A percentile compares a stretch with the other conserved stretches of the same genome.
Conservation (phyloP, 2,113 vertebrate genomes). For the Pipa parva region DNA sequence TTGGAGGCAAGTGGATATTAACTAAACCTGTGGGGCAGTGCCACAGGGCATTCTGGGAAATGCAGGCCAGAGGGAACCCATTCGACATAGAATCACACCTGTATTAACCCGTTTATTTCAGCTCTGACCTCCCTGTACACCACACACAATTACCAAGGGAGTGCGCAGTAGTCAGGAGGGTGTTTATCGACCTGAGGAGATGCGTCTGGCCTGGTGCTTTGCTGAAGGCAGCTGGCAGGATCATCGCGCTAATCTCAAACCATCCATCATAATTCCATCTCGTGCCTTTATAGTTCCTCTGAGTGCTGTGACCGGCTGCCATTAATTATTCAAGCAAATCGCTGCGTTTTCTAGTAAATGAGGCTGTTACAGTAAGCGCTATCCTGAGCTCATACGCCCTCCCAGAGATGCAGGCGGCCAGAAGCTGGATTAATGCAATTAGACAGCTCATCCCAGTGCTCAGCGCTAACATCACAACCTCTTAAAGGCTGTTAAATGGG, state of each 20-base stretch:
- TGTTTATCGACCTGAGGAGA: not conserved
- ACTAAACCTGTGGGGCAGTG: too few relatives aligned
- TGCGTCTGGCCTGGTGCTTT: not conserved
- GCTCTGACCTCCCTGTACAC: not conserved
- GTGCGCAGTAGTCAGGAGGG: not conserved
- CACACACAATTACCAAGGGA: not conserved
- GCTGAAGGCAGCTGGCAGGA: not conserved
- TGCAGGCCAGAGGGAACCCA: too few relatives aligned
- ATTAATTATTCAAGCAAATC: conserved; percentile 54
- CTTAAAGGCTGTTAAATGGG: conserved; percentile 10
- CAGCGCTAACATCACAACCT: not conserved
- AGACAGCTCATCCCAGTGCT: conserved; percentile 7
- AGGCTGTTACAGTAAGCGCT: conserved; percentile 47
- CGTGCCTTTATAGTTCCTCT: not conserved
- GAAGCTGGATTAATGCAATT: conserved; percentile 4
- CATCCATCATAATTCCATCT: conserved; percentile 31
- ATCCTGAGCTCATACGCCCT: conserved; percentile 14
- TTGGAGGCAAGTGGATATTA: too few relatives aligned
- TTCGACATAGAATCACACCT: not conserved
- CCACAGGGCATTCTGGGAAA: too few relatives aligned
- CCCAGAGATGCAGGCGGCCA: conserved; percentile 12
- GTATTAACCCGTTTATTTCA: too few relatives aligned
- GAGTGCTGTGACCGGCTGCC: conserved; percentile 35
- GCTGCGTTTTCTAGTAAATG: conserved; percentile 52
- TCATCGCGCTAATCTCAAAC: not conserved